Evolutionary conservation across 2,797 vertebrate genomes (phyloP), one percentile per base, ranked within the genome.

Genomic region (Odontamblyopus rebecca): DNA sequence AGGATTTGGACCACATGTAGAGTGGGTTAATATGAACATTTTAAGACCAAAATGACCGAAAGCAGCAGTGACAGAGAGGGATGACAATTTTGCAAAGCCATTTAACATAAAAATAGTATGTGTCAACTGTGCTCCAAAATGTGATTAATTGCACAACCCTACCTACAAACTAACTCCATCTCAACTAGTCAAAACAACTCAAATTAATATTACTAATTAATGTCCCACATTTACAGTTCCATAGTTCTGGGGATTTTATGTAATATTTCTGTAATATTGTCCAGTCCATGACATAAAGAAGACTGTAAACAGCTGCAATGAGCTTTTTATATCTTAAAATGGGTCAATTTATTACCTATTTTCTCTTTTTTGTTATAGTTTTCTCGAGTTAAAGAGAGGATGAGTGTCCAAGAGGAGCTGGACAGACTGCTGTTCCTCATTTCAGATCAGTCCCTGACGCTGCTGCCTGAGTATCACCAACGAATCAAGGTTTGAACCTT

Each of bases 391-490:
- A 88, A 85, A 75, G 94, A 96, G 84, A 90, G 93, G 69, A 93
- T 94, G 90, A 86, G 78, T 56, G 90, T 96, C 2, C 90, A 95
- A 90, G 94, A 95, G 65, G 96, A 97, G 82, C 79, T 96, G 84
- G 95, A 96, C 67, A 85, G 71, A 69, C 93, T 97, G 69, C 89
- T 92, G 44, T 97, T 94, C 90, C 90, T 96, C 26, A 89, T 95
- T 56, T 97, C 96, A 0, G 96, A 97, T 80, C 94, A 96, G 89
- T 96, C 95, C 0, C 86, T 98, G 79, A 90, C 94, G 67, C 94
- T 97, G 74, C 91, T 97, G 71, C 96, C 95, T 0, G 95, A 96
- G 77, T 97, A 97, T 77, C 93, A 96, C 85, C 96, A 96, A 87
- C 96, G 96, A 32, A 94, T 97, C 38, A 91, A 95, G 91, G 94